Conservation (phyloP, 2,888 invertebrate genomes). For the Chrysomela aeneicollis region DNA sequence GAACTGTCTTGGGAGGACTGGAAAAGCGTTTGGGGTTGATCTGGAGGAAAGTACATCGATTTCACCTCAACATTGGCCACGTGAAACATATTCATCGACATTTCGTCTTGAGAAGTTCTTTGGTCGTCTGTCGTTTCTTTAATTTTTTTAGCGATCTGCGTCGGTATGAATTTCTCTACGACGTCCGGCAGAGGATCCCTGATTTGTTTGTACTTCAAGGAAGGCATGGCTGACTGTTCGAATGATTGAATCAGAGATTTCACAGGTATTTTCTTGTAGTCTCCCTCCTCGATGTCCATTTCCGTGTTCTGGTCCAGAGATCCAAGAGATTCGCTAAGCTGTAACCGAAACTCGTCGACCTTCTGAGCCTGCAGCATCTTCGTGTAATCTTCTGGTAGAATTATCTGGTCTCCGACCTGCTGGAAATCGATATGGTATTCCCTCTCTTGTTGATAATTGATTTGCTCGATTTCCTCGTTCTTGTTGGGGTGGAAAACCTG, state of each 20-base stretch:
- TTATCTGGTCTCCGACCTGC: conserved; percentile 52
- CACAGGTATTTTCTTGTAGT: conserved; percentile 61
- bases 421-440: conserved; percentile 57
- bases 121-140: not conserved
- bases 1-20: conserved; percentile 57
- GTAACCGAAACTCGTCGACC: conserved; percentile 18
- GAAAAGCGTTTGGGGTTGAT: conserved; percentile 42
- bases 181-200: conserved; percentile 56
- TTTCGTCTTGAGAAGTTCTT: conserved; percentile 46
- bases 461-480: conserved; percentile 57
- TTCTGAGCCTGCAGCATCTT: conserved; percentile 19
- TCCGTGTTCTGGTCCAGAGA: conserved; percentile 1
- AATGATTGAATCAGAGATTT: conserved; percentile 67
- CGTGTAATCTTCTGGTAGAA: conserved; percentile 35
- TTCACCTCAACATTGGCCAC: conserved; percentile 57
- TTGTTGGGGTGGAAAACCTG: conserved; percentile 51
- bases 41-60: conserved; percentile 51
- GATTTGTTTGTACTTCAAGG: conserved; percentile 65
- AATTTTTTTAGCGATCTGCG: conserved; percentile 15
- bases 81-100: conserved; percentile 57
- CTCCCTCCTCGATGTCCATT: conserved; percentile 45
- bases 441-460: conserved; percentile 56
- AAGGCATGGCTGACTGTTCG: conserved; percentile 68
- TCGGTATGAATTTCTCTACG: conserved; percentile 48
- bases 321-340: not conserved